Conservation (phyloP, 2,797 vertebrate genomes). For the Myotis vivesi region DNA sequence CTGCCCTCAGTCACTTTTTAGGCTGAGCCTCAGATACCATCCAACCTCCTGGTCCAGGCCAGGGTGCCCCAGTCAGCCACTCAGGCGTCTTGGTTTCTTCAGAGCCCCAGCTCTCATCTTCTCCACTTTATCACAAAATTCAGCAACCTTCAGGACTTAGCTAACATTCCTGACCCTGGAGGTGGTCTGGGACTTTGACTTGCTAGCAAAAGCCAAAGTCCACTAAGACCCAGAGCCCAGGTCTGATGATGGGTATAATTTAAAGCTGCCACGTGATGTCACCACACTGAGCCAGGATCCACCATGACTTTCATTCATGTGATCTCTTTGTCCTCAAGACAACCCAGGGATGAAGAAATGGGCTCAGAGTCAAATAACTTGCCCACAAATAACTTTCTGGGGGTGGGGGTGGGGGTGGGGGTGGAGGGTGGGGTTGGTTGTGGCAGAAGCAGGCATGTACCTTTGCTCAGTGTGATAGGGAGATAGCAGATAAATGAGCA, state of each 20-base stretch:
- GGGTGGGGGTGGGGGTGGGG: too few species aligned
- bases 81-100: background rate
- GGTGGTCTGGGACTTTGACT: background rate
- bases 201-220: background rate
- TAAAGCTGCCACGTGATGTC: background rate
- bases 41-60: background rate
- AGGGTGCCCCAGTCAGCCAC: background rate
- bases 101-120: background rate
- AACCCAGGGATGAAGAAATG: background rate
- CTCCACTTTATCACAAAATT: background rate
- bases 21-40: background rate
- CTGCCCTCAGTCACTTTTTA: background rate
- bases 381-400: background rate
- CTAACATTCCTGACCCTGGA: background rate
- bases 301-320: background rate
- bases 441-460: background rate
- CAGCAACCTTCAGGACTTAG: background rate
- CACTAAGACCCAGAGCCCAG: background rate
- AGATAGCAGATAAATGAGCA: background rate
- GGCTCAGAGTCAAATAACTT: background rate
- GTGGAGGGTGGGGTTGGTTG: too few species aligned
- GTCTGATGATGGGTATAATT: background rate
- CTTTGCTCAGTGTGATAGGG: background rate
- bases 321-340: background rate
- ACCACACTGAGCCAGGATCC: background rate